These are phyloP conservation scores for Pterophyllum scalare DNA, from an alignment of 2,113 vertebrate genomes.

Conservation along the genomic window DNA sequence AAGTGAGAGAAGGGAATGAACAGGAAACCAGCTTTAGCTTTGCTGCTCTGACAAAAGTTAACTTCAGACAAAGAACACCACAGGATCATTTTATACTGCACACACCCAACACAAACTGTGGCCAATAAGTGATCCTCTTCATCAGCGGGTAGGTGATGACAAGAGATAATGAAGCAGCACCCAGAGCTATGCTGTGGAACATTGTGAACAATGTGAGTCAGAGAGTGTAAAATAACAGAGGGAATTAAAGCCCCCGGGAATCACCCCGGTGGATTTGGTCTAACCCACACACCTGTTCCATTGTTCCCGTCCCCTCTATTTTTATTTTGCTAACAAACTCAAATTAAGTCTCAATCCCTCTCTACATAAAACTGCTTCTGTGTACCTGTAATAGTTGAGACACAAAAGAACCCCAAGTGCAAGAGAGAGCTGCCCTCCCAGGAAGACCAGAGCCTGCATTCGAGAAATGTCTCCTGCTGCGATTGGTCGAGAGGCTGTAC, in stretches of 20 bases:
- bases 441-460: slow-evolving; percentile 88
- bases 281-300: background rate
- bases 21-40: background rate
- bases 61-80: background rate
- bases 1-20: background rate
- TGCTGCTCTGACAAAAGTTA: background rate
- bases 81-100: no score
- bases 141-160: slow-evolving; percentile 93
- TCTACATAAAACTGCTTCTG: background rate
- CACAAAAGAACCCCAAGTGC: slow-evolving; percentile 90
- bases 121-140: slow-evolving; percentile 97
- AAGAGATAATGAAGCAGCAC: slow-evolving; percentile 89
- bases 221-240: background rate
- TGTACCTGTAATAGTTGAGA: slow-evolving; percentile 94
- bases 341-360: background rate
- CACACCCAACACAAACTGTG: slow-evolving; percentile 91
- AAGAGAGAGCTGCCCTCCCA: slow-evolving; percentile 91
- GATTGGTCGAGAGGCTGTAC: slow-evolving; percentile 91
- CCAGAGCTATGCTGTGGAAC: slow-evolving; percentile 86
- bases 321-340: background rate
- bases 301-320: background rate
- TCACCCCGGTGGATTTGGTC: background rate
- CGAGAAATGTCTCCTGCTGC: slow-evolving; percentile 89
- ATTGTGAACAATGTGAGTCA: background rate
- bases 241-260: no score